Evolutionary conservation across 2,888 invertebrate genomes (phyloP).

Genomic region (Leptogaster cylindrica): DNA sequence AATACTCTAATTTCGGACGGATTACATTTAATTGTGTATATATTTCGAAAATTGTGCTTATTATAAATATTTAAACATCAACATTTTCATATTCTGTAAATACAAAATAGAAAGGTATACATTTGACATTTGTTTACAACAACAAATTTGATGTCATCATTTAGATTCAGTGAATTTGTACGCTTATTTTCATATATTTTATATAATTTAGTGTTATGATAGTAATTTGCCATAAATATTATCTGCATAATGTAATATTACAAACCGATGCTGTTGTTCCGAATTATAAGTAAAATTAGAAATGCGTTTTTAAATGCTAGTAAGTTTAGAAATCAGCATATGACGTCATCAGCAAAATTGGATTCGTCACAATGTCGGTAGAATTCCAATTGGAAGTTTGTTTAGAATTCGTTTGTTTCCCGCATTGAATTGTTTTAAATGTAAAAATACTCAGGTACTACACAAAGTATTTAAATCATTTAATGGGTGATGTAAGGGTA

Average conservation of each 20-base stretch:
- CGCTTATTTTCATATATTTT: neutral
- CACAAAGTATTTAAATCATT: too few species aligned
- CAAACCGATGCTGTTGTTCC: neutral
- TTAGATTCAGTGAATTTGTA: neutral
- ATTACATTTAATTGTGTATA: neutral
- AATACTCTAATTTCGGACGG: neutral
- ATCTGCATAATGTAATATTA: neutral
- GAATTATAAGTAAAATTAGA: slow-evolving; percentile 14
- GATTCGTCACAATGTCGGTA: slow-evolving; percentile 25
- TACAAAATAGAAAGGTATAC: neutral
- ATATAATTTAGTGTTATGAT: neutral
- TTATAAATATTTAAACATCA: neutral
- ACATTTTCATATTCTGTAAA: too few species aligned
- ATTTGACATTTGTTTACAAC: slow-evolving; percentile 41
- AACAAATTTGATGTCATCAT: slow-evolving; percentile 38
- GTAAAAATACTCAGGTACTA: too few species aligned
- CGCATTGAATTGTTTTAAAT: too few species aligned
- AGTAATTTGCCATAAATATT: neutral
- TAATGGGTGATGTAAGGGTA: too few species aligned
- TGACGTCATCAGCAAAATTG: slow-evolving; percentile 48
- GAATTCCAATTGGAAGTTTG: slow-evolving; percentile 67
- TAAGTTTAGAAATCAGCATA: slow-evolving; percentile 12
- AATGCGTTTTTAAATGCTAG: neutral
- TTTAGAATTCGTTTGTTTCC: slow-evolving; percentile 53
- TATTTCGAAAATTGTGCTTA: neutral